Percentiles rank a stretch among this genome's conserved stretches.
Evolutionary conservation across 2,888 invertebrate genomes (phyloP).

Genomic region (Therioaphis trifolii): DNA sequence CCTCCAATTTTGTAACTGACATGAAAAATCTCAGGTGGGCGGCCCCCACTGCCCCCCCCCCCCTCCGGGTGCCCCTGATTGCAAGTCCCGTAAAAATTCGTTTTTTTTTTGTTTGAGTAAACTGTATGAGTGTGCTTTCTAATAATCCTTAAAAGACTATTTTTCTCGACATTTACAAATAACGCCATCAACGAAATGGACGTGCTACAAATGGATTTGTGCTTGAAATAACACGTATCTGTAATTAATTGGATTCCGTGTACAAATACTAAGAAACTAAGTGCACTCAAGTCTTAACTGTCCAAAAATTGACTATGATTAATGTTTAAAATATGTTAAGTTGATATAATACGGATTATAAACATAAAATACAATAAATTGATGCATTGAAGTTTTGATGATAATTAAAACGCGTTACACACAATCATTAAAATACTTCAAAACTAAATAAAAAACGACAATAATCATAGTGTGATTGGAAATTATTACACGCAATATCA

Average conservation of each 20-base stretch:
- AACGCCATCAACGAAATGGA: slow-evolving; percentile 10
- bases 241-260: slow-evolving; percentile 19
- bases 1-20: too few relatives aligned
- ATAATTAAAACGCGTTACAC: too few relatives aligned
- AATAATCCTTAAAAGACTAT: slow-evolving; percentile 26
- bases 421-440: too few relatives aligned
- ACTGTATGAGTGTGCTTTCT: slow-evolving; percentile 6
- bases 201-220: slow-evolving; percentile 22
- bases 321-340: slow-evolving; percentile 8
- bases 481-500: too few relatives aligned
- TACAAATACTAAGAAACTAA: not conserved
- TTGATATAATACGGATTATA: slow-evolving; percentile 5
- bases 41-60: too few relatives aligned
- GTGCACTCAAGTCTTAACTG: not conserved
- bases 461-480: too few relatives aligned
- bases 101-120: not conserved
- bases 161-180: slow-evolving; percentile 11
- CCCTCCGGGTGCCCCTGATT: too few relatives aligned
- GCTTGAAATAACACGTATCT: slow-evolving; percentile 1
- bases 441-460: too few relatives aligned
- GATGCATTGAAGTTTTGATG: too few relatives aligned
- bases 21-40: too few relatives aligned
- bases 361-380: slow-evolving; percentile 13
- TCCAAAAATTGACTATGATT: slow-evolving; percentile 24
- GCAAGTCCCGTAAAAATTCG: too few relatives aligned